Conservation (phyloP, 2,888 invertebrate genomes). For the Agrotis segetum region DNA sequence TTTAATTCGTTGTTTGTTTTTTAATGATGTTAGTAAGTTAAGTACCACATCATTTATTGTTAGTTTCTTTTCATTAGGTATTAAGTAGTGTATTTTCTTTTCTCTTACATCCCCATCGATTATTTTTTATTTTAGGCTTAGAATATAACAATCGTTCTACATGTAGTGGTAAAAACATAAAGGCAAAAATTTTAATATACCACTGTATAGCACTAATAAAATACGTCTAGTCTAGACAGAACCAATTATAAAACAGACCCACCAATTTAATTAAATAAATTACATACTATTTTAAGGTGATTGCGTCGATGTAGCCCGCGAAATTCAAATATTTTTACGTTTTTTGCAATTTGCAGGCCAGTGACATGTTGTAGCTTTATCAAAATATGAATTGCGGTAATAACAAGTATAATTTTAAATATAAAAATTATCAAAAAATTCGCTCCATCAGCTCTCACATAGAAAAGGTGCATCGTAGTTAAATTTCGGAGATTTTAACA, state of each 20-base stretch:
- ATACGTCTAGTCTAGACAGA: conserved; percentile 48
- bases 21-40: not conserved
- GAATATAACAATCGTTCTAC: not conserved
- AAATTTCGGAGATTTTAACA: too few species aligned
- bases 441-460: too few species aligned
- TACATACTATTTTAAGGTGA: conserved; percentile 20
- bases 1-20: not conserved
- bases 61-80: not conserved
- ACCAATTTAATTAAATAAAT: conserved; percentile 33
- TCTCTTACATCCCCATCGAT: conserved; percentile 3
- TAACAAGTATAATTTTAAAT: too few species aligned
- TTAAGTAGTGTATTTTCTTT: conserved; percentile 1
- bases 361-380: too few species aligned
- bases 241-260: conserved; percentile 38
- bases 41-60: conserved; percentile 12
- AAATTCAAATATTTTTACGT: too few species aligned
- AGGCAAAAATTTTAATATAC: not conserved
- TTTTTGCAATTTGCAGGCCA: too few species aligned
- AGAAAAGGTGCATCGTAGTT: too few species aligned
- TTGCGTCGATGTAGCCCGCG: too few species aligned
- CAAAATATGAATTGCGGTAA: too few species aligned
- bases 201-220: conserved; percentile 18
- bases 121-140: conserved; percentile 12
- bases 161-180: not conserved
- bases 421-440: too few species aligned